Base-by-base conservation (phyloP, 2,888 invertebrate genomes). In the Ophion ellenae region DNA sequence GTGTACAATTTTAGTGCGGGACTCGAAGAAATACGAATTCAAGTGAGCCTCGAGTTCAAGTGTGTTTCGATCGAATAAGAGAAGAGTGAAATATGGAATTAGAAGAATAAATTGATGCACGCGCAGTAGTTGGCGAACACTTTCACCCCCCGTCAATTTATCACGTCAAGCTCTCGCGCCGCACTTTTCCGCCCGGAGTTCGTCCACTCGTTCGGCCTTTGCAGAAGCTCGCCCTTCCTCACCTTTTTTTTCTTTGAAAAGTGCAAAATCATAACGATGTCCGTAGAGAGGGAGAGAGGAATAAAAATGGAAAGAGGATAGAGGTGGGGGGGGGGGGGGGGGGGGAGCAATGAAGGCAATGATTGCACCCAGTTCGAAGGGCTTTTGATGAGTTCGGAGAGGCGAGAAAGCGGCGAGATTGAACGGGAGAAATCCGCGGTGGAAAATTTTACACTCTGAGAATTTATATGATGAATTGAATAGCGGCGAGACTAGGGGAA, bases 361-460 rank as follows among this genome's bases (percentile, higher is more conserved):
- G 79, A 63, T 70, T 70, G 47, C 63, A 45, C 69, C 61, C 28
- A 53, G 47, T 24, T 77, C 61, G 76, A 70, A 63, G 64, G 57
- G 76, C 63, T 82, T 79, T 73, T 76, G 78, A 86, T 74, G 83
- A 86, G 81, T 64, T 75, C 36, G 28, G 73, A 57, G 36, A 66
- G 45, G 53, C 24, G 47, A 53, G 66, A 32, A 28, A 76, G 28
- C 17, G 59, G 24, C 10, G 40, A 61, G 57, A 45, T 36, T 47
- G 40, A 76, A 69, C n/a, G 53, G 11, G 45, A 73, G 59, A 71
- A 80, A 78, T 78, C 59, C 11, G 74, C 28, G 32, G 17, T 10
- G 28, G 17, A 67, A 61, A 53, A 77, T 73, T 61, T 73, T 75
- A 57, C 47, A 69, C 45, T 53, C 36, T 28, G 45, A 45, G 67